Conservation (phyloP, 2,797 vertebrate species). For the Chrysocyon brachyurus region DNA sequence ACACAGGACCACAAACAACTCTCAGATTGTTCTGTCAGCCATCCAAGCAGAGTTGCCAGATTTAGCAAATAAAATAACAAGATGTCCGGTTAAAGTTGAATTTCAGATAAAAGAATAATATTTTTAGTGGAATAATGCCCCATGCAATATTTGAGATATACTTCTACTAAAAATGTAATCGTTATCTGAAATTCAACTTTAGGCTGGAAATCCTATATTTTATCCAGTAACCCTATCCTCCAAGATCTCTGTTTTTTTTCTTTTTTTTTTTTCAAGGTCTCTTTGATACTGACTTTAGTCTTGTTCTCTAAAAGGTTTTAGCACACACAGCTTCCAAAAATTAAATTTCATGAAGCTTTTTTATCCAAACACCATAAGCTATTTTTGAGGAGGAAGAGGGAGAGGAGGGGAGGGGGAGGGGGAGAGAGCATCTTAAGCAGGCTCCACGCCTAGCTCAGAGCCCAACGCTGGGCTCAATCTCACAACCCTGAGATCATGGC, state of each 20-base stretch:
- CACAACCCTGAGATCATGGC: neutral
- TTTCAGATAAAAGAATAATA: neutral
- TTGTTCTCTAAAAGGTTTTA: neutral
- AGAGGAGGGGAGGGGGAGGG: neutral
- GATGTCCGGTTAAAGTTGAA: neutral
- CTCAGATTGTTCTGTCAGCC: neutral
- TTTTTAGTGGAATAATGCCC: neutral
- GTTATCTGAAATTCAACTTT: conserved; percentile 1
- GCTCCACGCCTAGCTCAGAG: neutral
- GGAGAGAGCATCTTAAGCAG: neutral
- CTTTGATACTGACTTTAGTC: neutral
- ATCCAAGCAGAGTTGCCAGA: neutral
- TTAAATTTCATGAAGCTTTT: conserved; percentile 44
- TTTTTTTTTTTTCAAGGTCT: neutral
- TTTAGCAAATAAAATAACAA: neutral
- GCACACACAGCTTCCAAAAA: neutral
- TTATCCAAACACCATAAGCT: neutral
- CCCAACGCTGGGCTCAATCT: neutral
- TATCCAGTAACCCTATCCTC: neutral
- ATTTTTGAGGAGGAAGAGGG: neutral
- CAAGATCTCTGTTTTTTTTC: neutral
- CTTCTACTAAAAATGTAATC: neutral
- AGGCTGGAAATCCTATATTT: neutral
- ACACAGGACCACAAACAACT: neutral
- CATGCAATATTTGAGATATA: neutral